phyloP scores from a whole-genome alignment of 2,888 invertebrate species.

The Herminia tarsipennalis region DNA sequence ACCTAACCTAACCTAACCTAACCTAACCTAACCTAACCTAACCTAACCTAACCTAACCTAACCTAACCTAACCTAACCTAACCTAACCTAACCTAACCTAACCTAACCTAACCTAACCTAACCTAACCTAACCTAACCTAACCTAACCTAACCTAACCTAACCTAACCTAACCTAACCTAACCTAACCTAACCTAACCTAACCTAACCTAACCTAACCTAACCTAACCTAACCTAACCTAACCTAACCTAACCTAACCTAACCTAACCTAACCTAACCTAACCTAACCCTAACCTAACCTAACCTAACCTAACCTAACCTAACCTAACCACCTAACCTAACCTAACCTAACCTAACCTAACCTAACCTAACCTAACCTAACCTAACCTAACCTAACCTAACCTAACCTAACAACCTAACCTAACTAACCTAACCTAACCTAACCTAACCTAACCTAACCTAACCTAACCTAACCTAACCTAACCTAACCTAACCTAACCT shows the following conservation, averaged over 20 bases:
- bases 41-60: constrained; percentile 22
- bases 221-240: constrained; percentile 16
- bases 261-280: constrained; percentile 20
- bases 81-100: constrained; percentile 12
- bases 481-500: constrained; percentile 26
- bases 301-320: constrained; percentile 25
- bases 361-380: constrained; percentile 23
- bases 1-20: constrained; percentile 33
- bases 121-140: constrained; percentile 15
- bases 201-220: constrained; percentile 8
- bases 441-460: constrained; percentile 24
- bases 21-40: constrained; percentile 20
- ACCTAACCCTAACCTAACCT: constrained; percentile 19
- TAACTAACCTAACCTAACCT: constrained; percentile 24
- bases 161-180: constrained; percentile 7
- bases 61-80: too few species aligned
- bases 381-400: constrained; percentile 18
- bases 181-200: constrained; percentile 14
- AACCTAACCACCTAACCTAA: constrained; percentile 16
- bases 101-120: constrained; percentile 14
- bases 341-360: constrained; percentile 22
- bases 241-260: constrained; percentile 20
- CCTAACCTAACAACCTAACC: constrained; percentile 12
- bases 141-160: constrained; percentile 7
- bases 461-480: constrained; percentile 30